Base-by-base conservation (phyloP, 2,113 vertebrate genomes). In the Falco punctatus region DNA sequence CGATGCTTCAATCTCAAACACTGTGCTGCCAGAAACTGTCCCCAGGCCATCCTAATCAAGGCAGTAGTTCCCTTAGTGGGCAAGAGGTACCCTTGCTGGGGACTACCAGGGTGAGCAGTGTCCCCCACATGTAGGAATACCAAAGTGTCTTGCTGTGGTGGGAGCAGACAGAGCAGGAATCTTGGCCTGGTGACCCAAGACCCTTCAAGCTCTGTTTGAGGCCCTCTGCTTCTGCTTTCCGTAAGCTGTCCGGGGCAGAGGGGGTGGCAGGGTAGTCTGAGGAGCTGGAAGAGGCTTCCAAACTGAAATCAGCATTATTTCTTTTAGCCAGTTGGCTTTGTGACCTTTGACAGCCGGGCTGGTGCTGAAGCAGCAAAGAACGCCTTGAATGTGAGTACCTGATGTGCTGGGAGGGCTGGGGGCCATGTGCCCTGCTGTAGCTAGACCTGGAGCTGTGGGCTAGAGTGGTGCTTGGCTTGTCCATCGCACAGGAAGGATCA, bases 281-380 rank as follows among this genome's bases (percentile, higher is more conserved):
- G 90, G 89, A 91, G 55, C 59, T 79, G 73, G 62, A 94, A 78
- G 49, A 52, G 46, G 5, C 48, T 75, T 88, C 88, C 4, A 14
- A 10, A 81, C 40, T 93, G 86, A 94, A 90, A 62, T 89, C 0
- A 1, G 11, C 40, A 12, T 80, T 94, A 15, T 96, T 86, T 97
- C 98, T 94, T 98, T 78, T 96, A 99, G 99, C 99, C 99, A 91
- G 99, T 99, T 94, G 99, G 99, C 88, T 99, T 99, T 98, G 99
- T 99, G 98, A 99, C 99, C 93, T 99, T 99, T 95, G 99, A 99
- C 98, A 99, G 98, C 97, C 98, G 99, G 24, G 98, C 99, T 97
- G 99, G 99, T 52, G 99, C 99, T 64, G 99, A 99, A 98, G 99
- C 99, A 51, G 99, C 99, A 11, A 99, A 99, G 98, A 99, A 99